Conservation (phyloP, 2,888 invertebrate species). For the Drosophila setosimentum region DNA sequence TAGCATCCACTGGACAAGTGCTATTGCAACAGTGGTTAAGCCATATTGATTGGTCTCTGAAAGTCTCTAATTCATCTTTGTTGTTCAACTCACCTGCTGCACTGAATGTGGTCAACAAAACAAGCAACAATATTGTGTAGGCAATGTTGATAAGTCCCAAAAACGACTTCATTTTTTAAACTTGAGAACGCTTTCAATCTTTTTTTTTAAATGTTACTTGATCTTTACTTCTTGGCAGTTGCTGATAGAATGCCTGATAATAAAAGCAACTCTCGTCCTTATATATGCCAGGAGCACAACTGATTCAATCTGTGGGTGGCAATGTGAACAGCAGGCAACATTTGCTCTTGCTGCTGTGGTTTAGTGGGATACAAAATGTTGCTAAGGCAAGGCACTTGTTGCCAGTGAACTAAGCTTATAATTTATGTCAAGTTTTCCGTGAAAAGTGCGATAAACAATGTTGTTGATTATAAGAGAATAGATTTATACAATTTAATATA, state of each 20-base stretch:
- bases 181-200: conserved; percentile 4
- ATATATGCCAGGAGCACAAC: conserved; percentile 73
- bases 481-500: not conserved
- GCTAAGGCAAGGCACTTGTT: conserved; percentile 38
- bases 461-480: not conserved
- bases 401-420: conserved; percentile 39
- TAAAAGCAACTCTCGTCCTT: conserved; percentile 74
- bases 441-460: not conserved
- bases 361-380: conserved; percentile 44
- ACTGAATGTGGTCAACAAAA: conserved; percentile 64
- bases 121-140: conserved; percentile 67
- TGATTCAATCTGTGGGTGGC: conserved; percentile 11
- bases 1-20: conserved; percentile 7
- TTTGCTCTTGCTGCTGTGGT: conserved; percentile 23
- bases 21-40: conserved; percentile 4
- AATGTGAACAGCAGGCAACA: conserved; percentile 19
- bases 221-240: conserved; percentile 66
- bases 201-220: conserved; percentile 25
- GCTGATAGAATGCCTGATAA: conserved; percentile 77
- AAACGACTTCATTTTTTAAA: conserved; percentile 76
- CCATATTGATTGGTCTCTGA: conserved; percentile 18
- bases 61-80: not conserved
- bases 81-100: conserved; percentile 78
- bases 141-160: conserved; percentile 69
- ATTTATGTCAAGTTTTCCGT: not conserved